Evolutionary conservation across 2,888 invertebrate species (phyloP), one percentile per base, ranked within the genome.

Genomic region (Agrotis exclamationis): DNA sequence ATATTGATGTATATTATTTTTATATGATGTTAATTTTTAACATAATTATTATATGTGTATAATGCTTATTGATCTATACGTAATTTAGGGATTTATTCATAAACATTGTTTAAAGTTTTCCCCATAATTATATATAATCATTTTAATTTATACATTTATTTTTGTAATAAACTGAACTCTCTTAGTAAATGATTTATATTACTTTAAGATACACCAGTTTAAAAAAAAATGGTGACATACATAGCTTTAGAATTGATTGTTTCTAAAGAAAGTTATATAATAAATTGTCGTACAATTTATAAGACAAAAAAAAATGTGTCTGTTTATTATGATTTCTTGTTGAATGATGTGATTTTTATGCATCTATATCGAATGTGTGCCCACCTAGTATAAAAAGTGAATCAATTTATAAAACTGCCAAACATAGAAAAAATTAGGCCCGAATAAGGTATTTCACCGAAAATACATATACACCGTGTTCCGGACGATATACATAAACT

Each of bases 1-100:
- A 56, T 62, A 57, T 24, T 68, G 53, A 64, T 76, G 47, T 79
- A 70, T 72, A 56, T 65, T 72, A 65, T 59, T 71, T 79, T 65
- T 76, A 68, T 75, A 63, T 56, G 20, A 63, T 13, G 64, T 70
- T 79, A 66, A 16, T 54, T 70, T 73, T 57, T 50, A 68, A 56
- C 22, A 54, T 50, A 33, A 18, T 20, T 50, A 64, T 72, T 47
- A 48, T 60, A 50, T 65, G 44, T 72, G 24, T 63, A 58, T 51
- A 47, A 64, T 56, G 50, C 63, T 2, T 54, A 68, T 64, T 14
- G 50, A 76, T 63, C 1, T 50, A 48, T 62, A 11, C 20, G 2
- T n/a, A 56, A 54, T 18, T 28, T 11, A 22, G 16, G 18, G 18
- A 9, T 24, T 28, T 18, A 54, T 54, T 11, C 18, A 28, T 48